Conservation (phyloP, 2,113 vertebrate genomes). For the Saccopteryx leptura region DNA sequence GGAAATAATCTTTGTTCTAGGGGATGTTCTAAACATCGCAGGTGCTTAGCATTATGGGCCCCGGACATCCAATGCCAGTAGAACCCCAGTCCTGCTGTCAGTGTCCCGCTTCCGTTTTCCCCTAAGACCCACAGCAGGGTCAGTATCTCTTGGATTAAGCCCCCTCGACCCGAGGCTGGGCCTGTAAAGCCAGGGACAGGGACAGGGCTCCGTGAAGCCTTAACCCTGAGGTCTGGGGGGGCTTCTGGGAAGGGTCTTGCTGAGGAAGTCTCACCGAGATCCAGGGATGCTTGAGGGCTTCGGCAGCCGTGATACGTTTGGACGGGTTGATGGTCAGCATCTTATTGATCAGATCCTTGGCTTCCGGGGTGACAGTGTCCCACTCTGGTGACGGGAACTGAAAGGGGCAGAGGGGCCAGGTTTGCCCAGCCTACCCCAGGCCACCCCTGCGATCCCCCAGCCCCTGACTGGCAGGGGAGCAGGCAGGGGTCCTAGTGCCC, state of each 20-base stretch:
- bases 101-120: not conserved
- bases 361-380: conserved; percentile 98
- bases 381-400: conserved; percentile 98
- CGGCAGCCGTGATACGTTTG: conserved; percentile 96
- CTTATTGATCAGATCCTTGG: conserved; percentile 98
- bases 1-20: not conserved
- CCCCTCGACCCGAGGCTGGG: not conserved
- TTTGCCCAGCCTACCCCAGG: conserved; percentile 82
- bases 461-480: conserved; percentile 86
- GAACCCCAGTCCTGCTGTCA: not conserved
- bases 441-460: conserved; percentile 81
- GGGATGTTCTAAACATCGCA: no score
- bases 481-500: conserved; percentile 77
- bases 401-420: conserved; percentile 81
- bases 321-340: conserved; percentile 98
- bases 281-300: conserved; percentile 98
- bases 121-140: not conserved
- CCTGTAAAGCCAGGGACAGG: not conserved
- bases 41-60: not conserved
- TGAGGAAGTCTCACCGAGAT: conserved; percentile 92
- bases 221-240: not conserved
- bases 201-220: not conserved
- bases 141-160: not conserved
- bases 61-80: fast-evolving
- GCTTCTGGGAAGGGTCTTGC: not conserved